Conservation (phyloP, 1,140 invertebrate species). For the Hylyphantes graminicola region DNA sequence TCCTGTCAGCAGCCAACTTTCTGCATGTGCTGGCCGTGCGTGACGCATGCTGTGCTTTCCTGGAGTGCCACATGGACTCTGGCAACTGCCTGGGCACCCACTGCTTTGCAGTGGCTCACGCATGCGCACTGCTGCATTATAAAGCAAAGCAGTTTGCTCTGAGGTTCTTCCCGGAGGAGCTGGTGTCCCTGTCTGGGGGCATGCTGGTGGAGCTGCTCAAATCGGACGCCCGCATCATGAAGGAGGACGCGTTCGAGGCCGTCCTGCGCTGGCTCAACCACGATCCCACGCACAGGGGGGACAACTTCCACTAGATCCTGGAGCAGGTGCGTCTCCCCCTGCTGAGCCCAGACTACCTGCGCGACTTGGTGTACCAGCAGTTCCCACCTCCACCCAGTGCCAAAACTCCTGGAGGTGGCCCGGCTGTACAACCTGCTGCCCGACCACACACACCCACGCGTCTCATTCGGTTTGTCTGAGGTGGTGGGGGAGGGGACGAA, state of each 20-base stretch:
- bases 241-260: slow-evolving; percentile 72
- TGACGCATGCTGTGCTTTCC: slow-evolving; percentile 72
- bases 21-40: slow-evolving; percentile 71
- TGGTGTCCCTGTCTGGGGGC: slow-evolving; percentile 67
- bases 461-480: slow-evolving; percentile 67
- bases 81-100: slow-evolving; percentile 73
- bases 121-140: slow-evolving; percentile 69
- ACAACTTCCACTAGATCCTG: slow-evolving; percentile 69
- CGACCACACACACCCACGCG: slow-evolving; percentile 67
- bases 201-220: slow-evolving; percentile 72
- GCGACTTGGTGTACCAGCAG: slow-evolving; percentile 71
- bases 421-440: slow-evolving; percentile 71
- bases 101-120: slow-evolving; percentile 73
- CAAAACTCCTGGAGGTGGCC: slow-evolving; percentile 70
- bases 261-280: slow-evolving; percentile 71
- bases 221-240: slow-evolving; percentile 72
- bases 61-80: slow-evolving; percentile 73
- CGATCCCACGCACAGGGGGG: too few relatives aligned
- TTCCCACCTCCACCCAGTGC: slow-evolving; percentile 68
- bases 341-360: slow-evolving; percentile 73
- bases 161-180: slow-evolving; percentile 71
- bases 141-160: slow-evolving; percentile 69
- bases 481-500: slow-evolving; percentile 73
- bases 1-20: slow-evolving; percentile 73
- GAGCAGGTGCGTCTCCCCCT: slow-evolving; percentile 72